Evolutionary conservation across 2,113 vertebrate genomes (phyloP), one percentile per base, ranked within the genome.

Genomic region (Malaclemys terrapin): DNA sequence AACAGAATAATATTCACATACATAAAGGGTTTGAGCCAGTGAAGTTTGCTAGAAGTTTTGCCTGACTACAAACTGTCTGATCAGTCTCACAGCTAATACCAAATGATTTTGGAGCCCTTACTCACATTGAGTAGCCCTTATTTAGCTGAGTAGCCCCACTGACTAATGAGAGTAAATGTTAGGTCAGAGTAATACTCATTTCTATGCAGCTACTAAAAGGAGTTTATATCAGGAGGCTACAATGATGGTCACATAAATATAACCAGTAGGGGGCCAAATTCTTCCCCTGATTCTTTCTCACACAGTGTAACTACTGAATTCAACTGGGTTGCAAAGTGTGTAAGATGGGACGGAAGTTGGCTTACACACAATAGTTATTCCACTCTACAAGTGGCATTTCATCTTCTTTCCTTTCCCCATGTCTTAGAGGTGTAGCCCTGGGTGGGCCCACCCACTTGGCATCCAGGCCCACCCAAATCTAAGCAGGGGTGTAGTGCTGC

Each of bases 361-460:
- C 50, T 19, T 81, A 16, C 52, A 62, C 5, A 75, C 53, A 88
- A 35, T 42, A 72, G 79, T 62, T 22, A 56, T 49, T 91, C 49
- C 2, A 85, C 53, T 87, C 86, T 62, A 47, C 53, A 91, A 56
- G 29, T 93, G 45, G n/a, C 69, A 52, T 75, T 97, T 97, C 89
- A 86, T 84, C 82, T 14, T 84, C 42, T 88, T 84, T 69, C 24
- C 29, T 42, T 80, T 50, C 90, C 49, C 93, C 4, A 87, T 79
- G 12, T 62, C 84, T 56, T 12, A 13, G 57, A 19, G 24, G 56
- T 57, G 10, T 57, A 57, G 22, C 22, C 56, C 10, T 2, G 24
- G 20, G 8, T 57, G 25, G 56, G 56, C 56, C 25, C 25, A 57
- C 56, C 56, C 56, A 59, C 24, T 29, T 27, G 29, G 25, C 27